Conservation (phyloP, 2,888 invertebrate species). For the Drosophila subquinaria region DNA sequence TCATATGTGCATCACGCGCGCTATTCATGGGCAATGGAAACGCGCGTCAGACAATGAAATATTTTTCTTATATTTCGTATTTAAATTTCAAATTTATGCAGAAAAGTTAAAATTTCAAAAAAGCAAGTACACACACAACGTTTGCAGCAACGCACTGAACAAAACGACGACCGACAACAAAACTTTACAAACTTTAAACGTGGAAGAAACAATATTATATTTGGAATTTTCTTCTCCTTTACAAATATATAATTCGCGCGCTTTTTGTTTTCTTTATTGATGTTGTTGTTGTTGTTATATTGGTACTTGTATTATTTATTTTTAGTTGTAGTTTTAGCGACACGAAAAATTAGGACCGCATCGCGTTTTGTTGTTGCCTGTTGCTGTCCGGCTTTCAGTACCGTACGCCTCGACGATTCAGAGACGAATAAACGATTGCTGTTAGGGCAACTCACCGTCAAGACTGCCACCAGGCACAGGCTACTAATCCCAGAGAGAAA, state of each 20-base stretch:
- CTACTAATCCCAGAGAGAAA: conserved; percentile 13
- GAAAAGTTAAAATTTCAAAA: conserved; percentile 33
- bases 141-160: conserved; percentile 55
- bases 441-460: conserved; percentile 68
- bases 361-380: conserved; percentile 67
- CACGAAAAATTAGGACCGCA: conserved; percentile 67
- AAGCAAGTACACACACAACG: conserved; percentile 31
- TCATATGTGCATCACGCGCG: conserved; percentile 75
- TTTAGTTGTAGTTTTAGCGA: conserved; percentile 47
- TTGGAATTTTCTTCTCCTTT: conserved; percentile 24
- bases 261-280: conserved; percentile 24
- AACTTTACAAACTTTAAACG: conserved; percentile 34
- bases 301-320: conserved; percentile 38
- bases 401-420: conserved; percentile 71
- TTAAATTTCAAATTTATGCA: conserved; percentile 36
- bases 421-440: conserved; percentile 73
- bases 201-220: conserved; percentile 19
- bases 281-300: conserved; percentile 22
- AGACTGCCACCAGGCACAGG: conserved; percentile 54
- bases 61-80: conserved; percentile 29
- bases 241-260: conserved; percentile 42
- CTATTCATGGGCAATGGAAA: conserved; percentile 39
- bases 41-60: conserved; percentile 75
- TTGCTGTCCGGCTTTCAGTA: conserved; percentile 59
- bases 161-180: conserved; percentile 50